Percentiles rank a stretch among this genome's conserved stretches.
These are phyloP conservation scores for Scalopus aquaticus DNA, from an alignment of 2,113 vertebrate genomes.

Conservation along the genomic window DNA sequence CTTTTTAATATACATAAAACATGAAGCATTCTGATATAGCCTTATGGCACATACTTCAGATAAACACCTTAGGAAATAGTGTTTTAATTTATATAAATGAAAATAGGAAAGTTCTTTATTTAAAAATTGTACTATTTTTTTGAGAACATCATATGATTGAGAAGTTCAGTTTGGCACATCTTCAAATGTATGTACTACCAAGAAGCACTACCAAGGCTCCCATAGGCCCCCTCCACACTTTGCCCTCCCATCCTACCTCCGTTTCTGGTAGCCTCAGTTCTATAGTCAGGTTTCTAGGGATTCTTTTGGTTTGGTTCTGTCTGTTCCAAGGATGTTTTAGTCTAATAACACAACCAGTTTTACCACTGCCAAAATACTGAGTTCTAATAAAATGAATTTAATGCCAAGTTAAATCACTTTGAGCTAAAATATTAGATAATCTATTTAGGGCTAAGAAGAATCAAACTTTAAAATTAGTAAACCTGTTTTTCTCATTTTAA, in stretches of 20 bases:
- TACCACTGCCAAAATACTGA: conserved; percentile 3
- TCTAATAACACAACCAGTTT: not conserved
- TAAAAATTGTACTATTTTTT: not conserved
- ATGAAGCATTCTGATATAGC: not conserved
- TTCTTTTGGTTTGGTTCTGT: no score
- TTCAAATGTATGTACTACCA: no score
- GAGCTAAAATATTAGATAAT: not conserved
- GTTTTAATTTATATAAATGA: not conserved
- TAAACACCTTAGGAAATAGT: conserved; percentile 10
- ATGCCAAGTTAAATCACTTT: not conserved
- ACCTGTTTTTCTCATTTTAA: conserved; percentile 9
- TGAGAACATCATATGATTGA: no score
- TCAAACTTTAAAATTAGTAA: conserved; percentile 22
- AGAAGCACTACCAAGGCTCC: no score
- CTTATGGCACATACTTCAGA: not conserved
- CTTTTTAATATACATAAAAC: not conserved
- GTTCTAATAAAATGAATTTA: conserved; percentile 4
- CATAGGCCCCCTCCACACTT: no score
- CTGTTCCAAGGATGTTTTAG: no score
- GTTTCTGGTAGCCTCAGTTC: no score
- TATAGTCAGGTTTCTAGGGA: no score
- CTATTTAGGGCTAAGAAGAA: not conserved
- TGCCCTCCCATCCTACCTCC: no score
- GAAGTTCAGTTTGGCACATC: no score
- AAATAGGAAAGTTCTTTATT: not conserved